Evolutionary conservation across 2,888 invertebrate species (phyloP).

Genomic region (Creontiades dilutus): DNA sequence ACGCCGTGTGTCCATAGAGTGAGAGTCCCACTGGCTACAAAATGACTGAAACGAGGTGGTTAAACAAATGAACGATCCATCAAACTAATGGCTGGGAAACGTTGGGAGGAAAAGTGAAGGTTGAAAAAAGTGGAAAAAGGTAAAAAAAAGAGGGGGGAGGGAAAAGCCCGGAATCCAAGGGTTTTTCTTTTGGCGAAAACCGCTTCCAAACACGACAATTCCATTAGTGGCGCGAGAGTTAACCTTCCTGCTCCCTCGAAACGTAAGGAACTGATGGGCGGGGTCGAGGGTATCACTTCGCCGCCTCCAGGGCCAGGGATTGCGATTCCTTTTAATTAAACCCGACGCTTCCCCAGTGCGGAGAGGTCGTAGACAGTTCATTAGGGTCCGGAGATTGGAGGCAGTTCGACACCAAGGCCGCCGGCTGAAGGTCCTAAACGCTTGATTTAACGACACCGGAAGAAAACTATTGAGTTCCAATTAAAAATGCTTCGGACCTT

Average conservation of each 20-base stretch:
- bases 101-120: background rate
- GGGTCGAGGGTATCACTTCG: background rate
- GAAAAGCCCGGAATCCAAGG: slow-evolving; percentile 31
- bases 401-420: background rate
- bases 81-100: slow-evolving; percentile 44
- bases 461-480: background rate
- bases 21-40: background rate
- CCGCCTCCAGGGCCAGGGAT: background rate
- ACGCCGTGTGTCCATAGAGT: background rate
- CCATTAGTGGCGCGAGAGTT: slow-evolving; percentile 60
- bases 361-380: slow-evolving; percentile 7
- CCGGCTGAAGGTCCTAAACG: background rate
- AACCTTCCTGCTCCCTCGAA: background rate
- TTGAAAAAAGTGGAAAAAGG: background rate
- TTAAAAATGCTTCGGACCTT: too few species aligned
- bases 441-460: background rate
- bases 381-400: slow-evolving; percentile 20
- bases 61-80: slow-evolving; percentile 62
- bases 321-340: slow-evolving; percentile 26
- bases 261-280: background rate
- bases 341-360: background rate
- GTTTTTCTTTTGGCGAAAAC: slow-evolving; percentile 24
- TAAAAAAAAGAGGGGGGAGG: slow-evolving; percentile 6
- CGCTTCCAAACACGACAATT: slow-evolving; percentile 62
- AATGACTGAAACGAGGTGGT: slow-evolving; percentile 18